Base-by-base conservation (phyloP, 2,888 invertebrate genomes). In the Drosophila barbarae region DNA sequence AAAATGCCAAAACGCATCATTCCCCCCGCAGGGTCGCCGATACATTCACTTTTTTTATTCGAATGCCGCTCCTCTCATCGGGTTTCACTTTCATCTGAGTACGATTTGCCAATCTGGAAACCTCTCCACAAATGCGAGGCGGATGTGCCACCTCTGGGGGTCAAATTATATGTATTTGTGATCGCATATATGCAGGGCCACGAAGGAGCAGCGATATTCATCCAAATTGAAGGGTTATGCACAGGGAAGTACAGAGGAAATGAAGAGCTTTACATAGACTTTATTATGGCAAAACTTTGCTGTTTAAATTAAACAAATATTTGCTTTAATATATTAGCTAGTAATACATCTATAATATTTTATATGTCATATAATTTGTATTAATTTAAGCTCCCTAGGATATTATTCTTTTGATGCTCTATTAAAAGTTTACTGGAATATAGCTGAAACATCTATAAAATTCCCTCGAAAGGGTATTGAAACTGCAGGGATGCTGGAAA, bases 11-110 rank as follows among this genome's bases (percentile, higher is more conserved):
- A 63, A 63, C 61, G 61, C 61, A 61, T 61, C 47, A n/a, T 46
- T 46, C 50, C 59, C 59, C 59, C 57, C 28, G 42, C 42, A 44
- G 55, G 53, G 44, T 56, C 32, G 44, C 30, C 44, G 7, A 46
- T 59, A 54, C 59, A 63, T 63, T 63, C 61, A 63, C 61, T 63
- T 63, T 63, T 42, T 42, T 15, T 30, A 28, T 46, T 13, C 18
- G 30, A 46, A 46, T 46, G 41, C 30, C 50, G 41, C 49, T 35
- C 28, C 50, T 50, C 61, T 60, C 30, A 32, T 51, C 51, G 51
- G 61, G 61, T 63, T 63, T 63, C 61, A 63, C 61, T 63, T 63
- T 61, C 61, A 51, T 61, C 26, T 50, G 61, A 61, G 32, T 60
- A 36, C 61, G 61, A 63, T 63, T 63, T 63, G 61, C 61, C 61